A percentile compares a stretch with the other conserved stretches of the same genome.
Conservation (phyloP, 2,797 vertebrate genomes). For the Myotis myotis region DNA sequence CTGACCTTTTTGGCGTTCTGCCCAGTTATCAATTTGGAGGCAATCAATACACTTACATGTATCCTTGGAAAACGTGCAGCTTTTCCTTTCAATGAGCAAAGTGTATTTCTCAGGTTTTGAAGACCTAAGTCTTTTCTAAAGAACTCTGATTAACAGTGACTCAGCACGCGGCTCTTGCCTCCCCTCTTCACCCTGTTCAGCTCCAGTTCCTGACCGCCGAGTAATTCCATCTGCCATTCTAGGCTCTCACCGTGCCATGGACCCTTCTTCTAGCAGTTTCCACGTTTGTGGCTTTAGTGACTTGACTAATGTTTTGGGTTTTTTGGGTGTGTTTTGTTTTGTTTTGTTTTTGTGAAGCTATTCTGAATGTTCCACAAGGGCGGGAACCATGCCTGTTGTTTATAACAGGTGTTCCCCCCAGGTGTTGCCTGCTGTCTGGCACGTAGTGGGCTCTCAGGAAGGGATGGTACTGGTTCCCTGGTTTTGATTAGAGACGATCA, state of each 20-base stretch:
- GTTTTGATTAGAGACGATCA: not conserved
- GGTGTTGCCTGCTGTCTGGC: not conserved
- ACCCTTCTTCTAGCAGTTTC: not conserved
- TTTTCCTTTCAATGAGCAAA: conserved; percentile 37
- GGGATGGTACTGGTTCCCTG: not conserved
- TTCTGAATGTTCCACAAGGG: not conserved
- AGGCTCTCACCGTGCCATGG: not conserved
- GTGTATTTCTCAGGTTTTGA: conserved; percentile 27
- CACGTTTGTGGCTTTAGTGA: not conserved
- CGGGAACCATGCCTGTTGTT: not conserved
- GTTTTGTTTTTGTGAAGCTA: not conserved
- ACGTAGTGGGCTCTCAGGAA: not conserved
- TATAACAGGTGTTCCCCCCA: not conserved
- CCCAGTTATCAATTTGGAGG: conserved; percentile 71
- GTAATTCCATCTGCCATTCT: not conserved
- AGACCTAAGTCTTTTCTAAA: conserved; percentile 20
- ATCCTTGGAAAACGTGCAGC: not conserved
- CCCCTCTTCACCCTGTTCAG: not conserved
- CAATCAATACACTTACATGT: conserved; percentile 51
- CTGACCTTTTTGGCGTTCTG: conserved; percentile 45
- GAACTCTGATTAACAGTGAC: conserved; percentile 15
- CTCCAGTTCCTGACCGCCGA: not conserved
- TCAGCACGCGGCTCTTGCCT: not conserved
- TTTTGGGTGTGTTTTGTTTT: no score
- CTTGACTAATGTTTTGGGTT: not conserved